Evolutionary conservation across 2,113 vertebrate genomes (phyloP), one percentile per base, ranked within the genome.

Genomic region (Melierax canorus): DNA sequence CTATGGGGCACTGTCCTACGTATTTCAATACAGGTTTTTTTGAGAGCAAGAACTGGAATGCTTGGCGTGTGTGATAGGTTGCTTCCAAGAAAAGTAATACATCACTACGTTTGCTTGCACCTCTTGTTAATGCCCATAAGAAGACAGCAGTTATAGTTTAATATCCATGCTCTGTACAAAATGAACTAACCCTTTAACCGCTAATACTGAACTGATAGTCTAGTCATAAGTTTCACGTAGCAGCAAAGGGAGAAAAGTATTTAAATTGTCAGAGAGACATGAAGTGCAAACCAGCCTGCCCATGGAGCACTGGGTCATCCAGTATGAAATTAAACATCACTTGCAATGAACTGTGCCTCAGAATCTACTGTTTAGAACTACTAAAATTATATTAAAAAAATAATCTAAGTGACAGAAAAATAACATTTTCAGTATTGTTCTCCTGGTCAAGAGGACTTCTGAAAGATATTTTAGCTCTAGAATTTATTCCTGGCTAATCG

Each of bases 301-400:
- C 0, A 0, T 26, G n/a, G 7, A 53, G 45, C 29, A 2, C 29
- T 56, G 50, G 43, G 22, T 51, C 78, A 88, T 27, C n/a, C 58
- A 32, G n/a, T 39, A 6, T 60, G 58, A 68, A 50, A 68, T 41
- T 7, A 41, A 43, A 20, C n/a, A 63, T 53, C 41, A 6, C 51
- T 36, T 62, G 21, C 50, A 71, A 4, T 36, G 48, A 88, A 1
- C 58, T 4, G 1, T 55, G 62, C 17, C 66, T 63, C 41, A 45
- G 23, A 58, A 58, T 51, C 38, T 23, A 5, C 58, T 62, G 24
- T 8, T 77, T 29, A 39, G 32, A 9, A 64, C 17, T 38, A 55
- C 20, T 83, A 5, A 46, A n/a, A 26, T 86, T 11, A 5, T 55
- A 51, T 18, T 46, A 22, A 85, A 85, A 85, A 36, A 4, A 13